Percentiles rank a stretch among this genome's conserved stretches.
These are phyloP conservation scores for Gadus chalcogrammus DNA, from an alignment of 2,113 vertebrate genomes.

Conservation along the genomic window DNA sequence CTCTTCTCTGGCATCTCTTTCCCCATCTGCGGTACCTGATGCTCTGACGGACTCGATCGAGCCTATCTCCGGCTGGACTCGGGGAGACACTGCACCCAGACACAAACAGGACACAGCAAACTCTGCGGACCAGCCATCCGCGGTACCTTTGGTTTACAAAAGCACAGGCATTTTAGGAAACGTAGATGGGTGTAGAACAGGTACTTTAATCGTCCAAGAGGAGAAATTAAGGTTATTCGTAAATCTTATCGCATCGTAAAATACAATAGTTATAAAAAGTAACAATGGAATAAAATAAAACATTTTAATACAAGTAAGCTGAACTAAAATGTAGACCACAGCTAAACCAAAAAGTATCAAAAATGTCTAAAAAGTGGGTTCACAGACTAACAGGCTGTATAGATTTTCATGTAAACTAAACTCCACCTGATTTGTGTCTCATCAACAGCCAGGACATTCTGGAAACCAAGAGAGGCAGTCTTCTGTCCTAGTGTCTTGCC, in stretches of 20 bases:
- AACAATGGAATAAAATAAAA: too few species aligned
- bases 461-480: slow-evolving; percentile 57
- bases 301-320: too few species aligned
- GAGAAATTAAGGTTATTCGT: neutral
- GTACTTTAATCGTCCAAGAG: neutral
- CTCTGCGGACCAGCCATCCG: slow-evolving; percentile 72
- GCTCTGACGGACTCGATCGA: slow-evolving; percentile 56
- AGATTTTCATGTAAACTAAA: neutral
- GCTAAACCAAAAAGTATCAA: too few species aligned
- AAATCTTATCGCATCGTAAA: neutral
- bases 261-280: too few species aligned
- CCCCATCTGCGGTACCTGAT: slow-evolving; percentile 58
- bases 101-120: slow-evolving; percentile 70
- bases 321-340: too few species aligned
- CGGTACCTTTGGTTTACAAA: slow-evolving; percentile 58
- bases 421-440: slow-evolving; percentile 72
- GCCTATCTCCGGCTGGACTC: slow-evolving; percentile 48
- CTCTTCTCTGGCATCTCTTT: slow-evolving; percentile 25
- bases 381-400: neutral
- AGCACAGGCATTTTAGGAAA: slow-evolving; percentile 15
- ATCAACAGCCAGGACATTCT: slow-evolving; percentile 61
- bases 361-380: too few species aligned
- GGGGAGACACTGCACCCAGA: slow-evolving; percentile 61
- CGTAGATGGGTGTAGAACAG: neutral
- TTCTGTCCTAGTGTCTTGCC: slow-evolving; percentile 49